Conservation (phyloP, 2,888 invertebrate genomes). For the Drosophila acutilabella region DNA sequence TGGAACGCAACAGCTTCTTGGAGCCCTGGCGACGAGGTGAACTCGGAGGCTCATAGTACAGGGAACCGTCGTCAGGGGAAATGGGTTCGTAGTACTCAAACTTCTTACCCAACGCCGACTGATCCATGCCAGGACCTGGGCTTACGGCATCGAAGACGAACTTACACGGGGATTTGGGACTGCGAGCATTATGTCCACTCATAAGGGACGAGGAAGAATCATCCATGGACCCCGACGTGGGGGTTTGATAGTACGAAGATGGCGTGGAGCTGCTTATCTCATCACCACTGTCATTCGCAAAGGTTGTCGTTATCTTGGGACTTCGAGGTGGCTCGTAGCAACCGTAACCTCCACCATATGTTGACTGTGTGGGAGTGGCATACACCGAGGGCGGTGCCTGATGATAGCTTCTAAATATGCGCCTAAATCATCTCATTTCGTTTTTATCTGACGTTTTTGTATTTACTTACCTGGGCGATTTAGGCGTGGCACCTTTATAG, state of each 20-base stretch:
- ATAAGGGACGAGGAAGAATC: constrained; percentile 72
- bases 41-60: constrained; percentile 71
- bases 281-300: constrained; percentile 82
- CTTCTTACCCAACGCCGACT: constrained; percentile 68
- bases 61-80: constrained; percentile 80
- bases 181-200: constrained; percentile 76
- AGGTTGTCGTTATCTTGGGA: constrained; percentile 85
- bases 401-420: constrained; percentile 51
- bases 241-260: constrained; percentile 83
- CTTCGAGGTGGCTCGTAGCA: constrained; percentile 83
- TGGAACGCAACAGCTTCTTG: constrained; percentile 65
- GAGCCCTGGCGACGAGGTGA: constrained; percentile 75
- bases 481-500: constrained; percentile 81
- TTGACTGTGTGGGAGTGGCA: constrained; percentile 50
- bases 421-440: not conserved
- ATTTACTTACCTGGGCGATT: constrained; percentile 81
- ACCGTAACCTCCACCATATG: constrained; percentile 39
- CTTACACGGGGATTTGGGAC: constrained; percentile 87
- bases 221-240: constrained; percentile 80
- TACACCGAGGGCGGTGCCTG: constrained; percentile 57
- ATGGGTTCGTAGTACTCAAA: constrained; percentile 84
- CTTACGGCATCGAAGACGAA: constrained; percentile 87
- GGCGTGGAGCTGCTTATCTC: constrained; percentile 74
- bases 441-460: not conserved
- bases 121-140: constrained; percentile 72